Evolutionary conservation across 64 coral and sea anemone genomes (phyloP), one percentile per base, ranked within the genome.

Genomic region (Porites lutea): DNA sequence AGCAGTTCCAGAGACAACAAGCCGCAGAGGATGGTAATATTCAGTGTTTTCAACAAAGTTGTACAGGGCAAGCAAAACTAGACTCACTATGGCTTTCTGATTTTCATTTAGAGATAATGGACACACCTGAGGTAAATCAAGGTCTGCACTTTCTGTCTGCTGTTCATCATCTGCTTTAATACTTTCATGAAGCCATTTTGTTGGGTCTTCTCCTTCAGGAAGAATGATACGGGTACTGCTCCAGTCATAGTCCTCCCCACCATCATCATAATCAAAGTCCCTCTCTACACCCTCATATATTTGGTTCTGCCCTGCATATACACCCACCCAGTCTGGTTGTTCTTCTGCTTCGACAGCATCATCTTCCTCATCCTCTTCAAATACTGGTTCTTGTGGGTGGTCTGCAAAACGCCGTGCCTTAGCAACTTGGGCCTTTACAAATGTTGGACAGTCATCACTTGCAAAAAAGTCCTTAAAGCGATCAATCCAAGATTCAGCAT

Each of bases 1-100:
- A 52, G 27, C 27, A 88, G 86, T 88, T 20, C 86, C 86, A 15
- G 86, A 88, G 10, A 88, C 86, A 37, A 37, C 27, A 23, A 88
- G 86, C 67, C 73, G 22, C 23, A 89, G 65, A 16, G 87, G 72
- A 13, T 2, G 37, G 57, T 89, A 77, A 77, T 89, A 13, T 20
- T 64, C 52, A n/a, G 27, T 51, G 48, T 48, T 61, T 44, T 89
- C 87, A 2, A 89, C 0, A 52, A 64, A 78, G 43, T 89, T 89
- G 54, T 89, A 52, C 3, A 78, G 73, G 22, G 72, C 78, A 22
- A 49, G 13, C 59, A 89, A 69, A 37, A 89, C 59, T 23, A 89
- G 75, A 48, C 72, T 78, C 44, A 65, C 73, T 77, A 89, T 65
- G 15, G 87, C 37, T 59, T 70, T 13, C 54, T 77, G 73, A 45